Base-by-base conservation (phyloP, 2,797 vertebrate species). In the Chrysocyon brachyurus region DNA sequence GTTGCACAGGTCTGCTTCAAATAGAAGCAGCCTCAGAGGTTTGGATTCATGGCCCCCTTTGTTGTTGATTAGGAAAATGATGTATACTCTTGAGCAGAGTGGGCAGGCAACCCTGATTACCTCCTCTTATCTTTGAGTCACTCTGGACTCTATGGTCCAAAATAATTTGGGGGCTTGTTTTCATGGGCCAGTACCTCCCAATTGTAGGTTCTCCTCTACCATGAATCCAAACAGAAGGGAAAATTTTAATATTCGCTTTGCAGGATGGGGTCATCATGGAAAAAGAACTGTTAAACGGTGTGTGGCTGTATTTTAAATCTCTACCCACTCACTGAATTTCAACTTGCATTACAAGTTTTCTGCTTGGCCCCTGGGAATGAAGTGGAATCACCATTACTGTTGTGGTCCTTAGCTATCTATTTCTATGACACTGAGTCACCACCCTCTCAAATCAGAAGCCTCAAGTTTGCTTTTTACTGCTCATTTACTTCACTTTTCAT, bases 201-300 rank as follows among this genome's bases (percentile, higher is more conserved):
- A 2, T 14, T 68, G 19, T 66, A n/a, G 68, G 22, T 90, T 75
- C 95, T 63, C 59, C 17, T 95, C n/a, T 86, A 40, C 21, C 33
- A 33, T 70, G 81, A 52, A 90, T 86, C 89, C n/a, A 85, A 54
- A 94, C 2, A 40, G n/a, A 24, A 81, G 24, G 40, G 31, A 61
- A 78, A 40, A 22, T 87, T 54, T 97, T 81, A 75, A 52, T 81
- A 46, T 94, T 88, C 94, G 61, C 28, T 87, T 96, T 86, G 72
- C 28, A 93, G 36, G 5, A 64, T 12, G 9, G 36, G 17, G 7
- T 54, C 59, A 85, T 88, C n/a, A 66, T 94, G 87, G 49, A 24
- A 87, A 95, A 83, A 28, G 15, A 90, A 77, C n/a, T 72, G 12
- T 78, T 54, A 66, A 91, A 91, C 12, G 0, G 5, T 40, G 0